These are phyloP conservation scores for Temnothorax rugatulus DNA, from an alignment of 2,888 invertebrate species.

Conservation along the genomic window DNA sequence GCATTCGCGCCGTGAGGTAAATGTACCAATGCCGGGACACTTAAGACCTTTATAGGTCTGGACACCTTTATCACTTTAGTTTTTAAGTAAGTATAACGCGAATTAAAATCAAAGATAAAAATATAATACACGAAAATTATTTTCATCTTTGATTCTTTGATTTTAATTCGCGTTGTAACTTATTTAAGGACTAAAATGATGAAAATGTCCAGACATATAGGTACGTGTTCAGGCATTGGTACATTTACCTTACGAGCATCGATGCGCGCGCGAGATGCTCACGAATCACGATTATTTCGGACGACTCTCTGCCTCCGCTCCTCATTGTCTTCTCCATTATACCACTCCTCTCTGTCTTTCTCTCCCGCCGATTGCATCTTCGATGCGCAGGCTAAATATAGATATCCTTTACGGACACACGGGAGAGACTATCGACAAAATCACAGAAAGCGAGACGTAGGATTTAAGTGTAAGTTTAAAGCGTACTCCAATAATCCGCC, in stretches of 20 bases:
- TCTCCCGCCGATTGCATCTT: constrained; percentile 65
- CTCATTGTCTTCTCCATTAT: background rate
- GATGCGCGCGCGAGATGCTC: constrained; percentile 48
- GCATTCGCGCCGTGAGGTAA: background rate
- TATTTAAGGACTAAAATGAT: no score
- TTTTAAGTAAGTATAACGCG: no score
- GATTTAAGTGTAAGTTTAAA: constrained; percentile 71
- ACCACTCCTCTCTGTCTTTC: background rate
- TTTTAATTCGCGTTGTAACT: no score
- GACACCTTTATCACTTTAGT: no score
- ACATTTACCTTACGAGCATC: background rate
- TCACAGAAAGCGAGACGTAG: constrained; percentile 59
- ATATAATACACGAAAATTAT: no score
- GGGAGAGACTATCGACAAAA: constrained; percentile 68
- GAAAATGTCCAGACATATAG: background rate
- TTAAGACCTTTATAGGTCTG: no score
- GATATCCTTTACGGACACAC: constrained; percentile 68
- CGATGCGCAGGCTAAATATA: constrained; percentile 78
- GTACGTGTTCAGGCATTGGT: no score
- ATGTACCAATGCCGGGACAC: no score
- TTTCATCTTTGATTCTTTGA: no score
- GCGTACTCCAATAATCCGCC: constrained; percentile 70
- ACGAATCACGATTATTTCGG: constrained; percentile 76
- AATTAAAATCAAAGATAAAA: no score
- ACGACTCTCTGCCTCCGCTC: constrained; percentile 39